A percentile compares a stretch with the other conserved stretches of the same genome.
phyloP scores from a whole-genome alignment of 1,140 invertebrate genomes.

The Carcinoscorpius rotundicauda region DNA sequence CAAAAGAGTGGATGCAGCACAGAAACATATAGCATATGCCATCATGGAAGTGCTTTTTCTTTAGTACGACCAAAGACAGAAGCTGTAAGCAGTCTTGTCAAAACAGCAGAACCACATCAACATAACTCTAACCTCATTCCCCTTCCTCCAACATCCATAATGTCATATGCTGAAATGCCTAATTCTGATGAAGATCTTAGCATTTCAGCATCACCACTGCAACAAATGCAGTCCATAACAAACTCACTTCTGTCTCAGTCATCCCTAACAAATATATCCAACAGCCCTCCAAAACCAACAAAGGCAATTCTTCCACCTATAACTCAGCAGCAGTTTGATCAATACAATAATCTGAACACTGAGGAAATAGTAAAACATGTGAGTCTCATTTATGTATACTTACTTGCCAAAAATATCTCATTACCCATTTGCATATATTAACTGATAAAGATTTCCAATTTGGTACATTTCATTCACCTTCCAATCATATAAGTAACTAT shows the following conservation, averaged over 20 bases:
- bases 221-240: constrained; percentile 94
- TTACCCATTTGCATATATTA: too few species aligned
- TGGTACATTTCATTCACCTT: too few species aligned
- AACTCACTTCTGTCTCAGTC: constrained; percentile 90
- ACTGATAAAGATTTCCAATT: too few species aligned
- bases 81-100: constrained; percentile 27
- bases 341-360: constrained; percentile 95
- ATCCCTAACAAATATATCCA: constrained; percentile 32
- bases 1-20: constrained; percentile 2
- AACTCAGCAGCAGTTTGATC: constrained; percentile 97
- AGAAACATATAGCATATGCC: constrained; percentile 26
- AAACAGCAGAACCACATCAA: too few species aligned
- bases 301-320: constrained; percentile 95
- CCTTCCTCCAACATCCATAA: too few species aligned
- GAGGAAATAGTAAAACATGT: constrained; percentile 96
- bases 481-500: too few species aligned
- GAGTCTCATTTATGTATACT: background rate
- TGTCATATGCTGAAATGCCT: constrained; percentile 4
- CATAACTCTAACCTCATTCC: too few species aligned
- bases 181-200: constrained; percentile 10
- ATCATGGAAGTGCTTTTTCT: constrained; percentile 70
- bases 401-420: too few species aligned
- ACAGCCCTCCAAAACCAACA: constrained; percentile 46
- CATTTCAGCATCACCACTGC: constrained; percentile 57
- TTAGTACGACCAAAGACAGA: constrained; percentile 66